Percentiles rank a stretch among this genome's conserved stretches.
Evolutionary conservation across 1,140 invertebrate genomes (phyloP).

Genomic region (Pseudomyrmex concolor): DNA sequence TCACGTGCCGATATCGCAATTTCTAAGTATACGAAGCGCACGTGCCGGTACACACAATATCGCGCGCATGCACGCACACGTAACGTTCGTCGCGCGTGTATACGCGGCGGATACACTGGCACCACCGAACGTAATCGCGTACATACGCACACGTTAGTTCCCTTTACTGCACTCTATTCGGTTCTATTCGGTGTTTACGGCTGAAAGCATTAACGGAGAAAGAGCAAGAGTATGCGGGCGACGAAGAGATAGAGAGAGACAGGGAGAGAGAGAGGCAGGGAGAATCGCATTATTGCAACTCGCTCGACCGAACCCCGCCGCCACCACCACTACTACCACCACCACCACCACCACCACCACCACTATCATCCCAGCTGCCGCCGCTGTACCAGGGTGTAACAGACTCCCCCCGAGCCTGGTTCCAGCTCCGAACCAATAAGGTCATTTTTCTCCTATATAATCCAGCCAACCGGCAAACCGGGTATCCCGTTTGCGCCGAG

Average conservation of each 20-base stretch:
- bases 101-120: constrained; percentile 1
- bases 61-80: constrained; percentile 43
- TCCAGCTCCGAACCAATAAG: constrained; percentile 76
- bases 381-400: constrained; percentile 72
- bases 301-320: constrained; percentile 62
- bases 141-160: constrained; percentile 69
- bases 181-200: constrained; percentile 80
- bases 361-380: constrained; percentile 65
- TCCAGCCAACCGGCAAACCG: constrained; percentile 74
- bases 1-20: constrained; percentile 49
- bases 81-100: constrained; percentile 1
- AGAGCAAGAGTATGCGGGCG: constrained; percentile 60
- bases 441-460: constrained; percentile 78
- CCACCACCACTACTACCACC: constrained; percentile 43
- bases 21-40: constrained; percentile 44
- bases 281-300: constrained; percentile 77
- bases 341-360: too few relatives aligned
- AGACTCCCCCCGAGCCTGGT: constrained; percentile 66
- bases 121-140: constrained; percentile 68
- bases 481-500: constrained; percentile 74
- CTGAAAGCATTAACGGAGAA: constrained; percentile 77
- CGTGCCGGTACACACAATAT: constrained; percentile 31
- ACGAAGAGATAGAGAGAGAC: constrained; percentile 30
- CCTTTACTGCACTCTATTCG: constrained; percentile 79
- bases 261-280: constrained; percentile 41